Base-by-base conservation (phyloP, 2,113 vertebrate genomes). In the Rynchops niger region DNA sequence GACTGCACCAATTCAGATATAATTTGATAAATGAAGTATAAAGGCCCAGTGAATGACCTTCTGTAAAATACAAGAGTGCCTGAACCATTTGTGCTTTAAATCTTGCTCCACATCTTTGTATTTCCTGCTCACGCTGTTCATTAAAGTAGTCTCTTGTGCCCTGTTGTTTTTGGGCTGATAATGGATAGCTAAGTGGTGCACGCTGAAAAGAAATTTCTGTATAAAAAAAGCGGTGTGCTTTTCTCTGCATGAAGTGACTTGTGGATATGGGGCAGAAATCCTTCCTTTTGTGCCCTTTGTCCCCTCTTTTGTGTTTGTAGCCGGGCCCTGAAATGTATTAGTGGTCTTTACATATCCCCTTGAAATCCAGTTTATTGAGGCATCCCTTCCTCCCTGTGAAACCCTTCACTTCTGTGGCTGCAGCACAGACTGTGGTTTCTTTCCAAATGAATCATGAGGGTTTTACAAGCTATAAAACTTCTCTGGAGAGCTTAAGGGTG, bases 11-110 rank as follows among this genome's bases (percentile, higher is more conserved):
- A 85, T 93, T 97, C 42, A 90, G 93, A 70, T 94, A 26, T 79
- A 63, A 95, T 96, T 94, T 92, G 95, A 95, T 87, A 96, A 86
- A 92, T 84, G 65, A 94, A 93, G 61, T 90, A 90, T 88, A 93
- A 97, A 91, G 49, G 83, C 82, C 61, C 92, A 30, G 67, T n/a
- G 73, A 85, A 45, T 56, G 78, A 90, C 92, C 77, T 52, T 42
- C 52, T 76, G 9, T 91, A 70, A 91, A 92, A 88, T 85, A 56
- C 53, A 53, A 21, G 77, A 85, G 55, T 67, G 85, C 20, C 79
- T 52, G 81, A 82, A 47, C 79, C 84, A 27, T 94, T 90, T 90
- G 70, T 83, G 82, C 87, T 85, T 73, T 86, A 77, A 74, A 88
- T 85, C 87, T 87, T 81, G 61, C 26, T 73, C 74, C 84, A 4